Percentiles rank a stretch among this genome's conserved stretches.
Conservation (phyloP, 2,888 invertebrate species). For the Drosophila koepferae region DNA sequence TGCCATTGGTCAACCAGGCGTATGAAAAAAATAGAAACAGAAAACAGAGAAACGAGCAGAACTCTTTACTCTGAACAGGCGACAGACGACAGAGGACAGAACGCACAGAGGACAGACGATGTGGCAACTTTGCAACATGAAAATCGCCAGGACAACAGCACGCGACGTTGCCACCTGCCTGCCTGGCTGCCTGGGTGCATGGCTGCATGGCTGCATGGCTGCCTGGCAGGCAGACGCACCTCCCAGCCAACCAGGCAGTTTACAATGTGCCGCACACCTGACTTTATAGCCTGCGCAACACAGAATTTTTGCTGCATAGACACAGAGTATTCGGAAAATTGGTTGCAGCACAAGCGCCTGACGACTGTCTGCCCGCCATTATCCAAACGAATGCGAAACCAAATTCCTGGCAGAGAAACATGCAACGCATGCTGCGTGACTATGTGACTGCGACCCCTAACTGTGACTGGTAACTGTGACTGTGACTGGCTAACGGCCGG, state of each 20-base stretch:
- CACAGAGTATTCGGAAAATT: constrained; percentile 37
- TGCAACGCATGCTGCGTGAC: constrained; percentile 70
- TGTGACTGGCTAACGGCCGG: constrained; percentile 9
- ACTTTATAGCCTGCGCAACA: constrained; percentile 75
- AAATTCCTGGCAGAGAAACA: constrained; percentile 74
- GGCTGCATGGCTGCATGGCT: constrained; percentile 28
- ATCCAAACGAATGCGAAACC: constrained; percentile 79
- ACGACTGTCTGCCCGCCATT: constrained; percentile 62
- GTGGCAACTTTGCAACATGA: constrained; percentile 78
- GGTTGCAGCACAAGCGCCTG: neutral
- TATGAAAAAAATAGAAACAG: constrained; percentile 22
- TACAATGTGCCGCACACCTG: constrained; percentile 51
- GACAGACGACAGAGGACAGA: neutral
- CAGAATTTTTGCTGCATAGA: constrained; percentile 63
- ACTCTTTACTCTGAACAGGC: constrained; percentile 50
- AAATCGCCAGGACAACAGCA: constrained; percentile 76
- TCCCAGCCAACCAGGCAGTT: neutral
- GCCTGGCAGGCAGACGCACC: constrained; percentile 10
- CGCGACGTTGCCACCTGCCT: constrained; percentile 58
- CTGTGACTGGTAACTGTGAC: constrained; percentile 11
- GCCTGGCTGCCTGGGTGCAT: constrained; percentile 20
- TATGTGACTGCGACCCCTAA: constrained; percentile 32
- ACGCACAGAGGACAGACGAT: constrained; percentile 60
- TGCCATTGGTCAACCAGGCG: constrained; percentile 39
- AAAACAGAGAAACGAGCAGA: constrained; percentile 41